Conservation (phyloP, 2,888 invertebrate species). For the Epiblema foenella region DNA sequence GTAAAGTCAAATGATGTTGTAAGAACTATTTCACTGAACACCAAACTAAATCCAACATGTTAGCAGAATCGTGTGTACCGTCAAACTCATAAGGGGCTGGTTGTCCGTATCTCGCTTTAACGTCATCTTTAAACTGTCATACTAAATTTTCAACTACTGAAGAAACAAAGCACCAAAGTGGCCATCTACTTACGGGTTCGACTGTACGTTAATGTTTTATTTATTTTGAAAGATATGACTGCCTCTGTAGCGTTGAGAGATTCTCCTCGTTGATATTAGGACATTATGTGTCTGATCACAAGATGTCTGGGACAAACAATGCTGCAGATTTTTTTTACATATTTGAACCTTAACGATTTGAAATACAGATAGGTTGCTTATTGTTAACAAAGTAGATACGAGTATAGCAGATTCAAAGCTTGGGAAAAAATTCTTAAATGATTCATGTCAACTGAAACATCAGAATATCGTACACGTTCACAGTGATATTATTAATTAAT, state of each 20-base stretch:
- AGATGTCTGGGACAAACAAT: constrained; percentile 42
- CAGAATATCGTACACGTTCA: neutral
- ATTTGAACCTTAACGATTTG: constrained; percentile 29
- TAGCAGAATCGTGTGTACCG: neutral
- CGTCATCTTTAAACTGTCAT: too few relatives aligned
- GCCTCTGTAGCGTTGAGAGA: constrained; percentile 27
- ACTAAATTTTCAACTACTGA: too few relatives aligned
- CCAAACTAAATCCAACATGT: neutral
- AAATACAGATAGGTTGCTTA: constrained; percentile 34
- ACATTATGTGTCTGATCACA: constrained; percentile 33
- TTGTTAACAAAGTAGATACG: constrained; percentile 13
- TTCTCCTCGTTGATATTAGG: constrained; percentile 37
- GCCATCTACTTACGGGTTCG: too few relatives aligned
- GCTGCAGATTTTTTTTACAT: constrained; percentile 29
- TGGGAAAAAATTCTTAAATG: neutral
- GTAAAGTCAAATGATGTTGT: neutral
- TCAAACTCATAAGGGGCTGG: too few relatives aligned
- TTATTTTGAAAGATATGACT: constrained; percentile 29
- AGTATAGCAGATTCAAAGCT: neutral
- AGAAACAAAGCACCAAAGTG: too few relatives aligned
- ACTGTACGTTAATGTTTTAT: constrained; percentile 22
- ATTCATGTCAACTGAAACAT: neutral
- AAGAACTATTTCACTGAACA: neutral
- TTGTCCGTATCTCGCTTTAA: too few relatives aligned
- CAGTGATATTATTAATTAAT: neutral